These are phyloP conservation scores for Mormyrops attenuatus DNA, from an alignment of 2,797 vertebrate genomes.

Conservation along the genomic window DNA sequence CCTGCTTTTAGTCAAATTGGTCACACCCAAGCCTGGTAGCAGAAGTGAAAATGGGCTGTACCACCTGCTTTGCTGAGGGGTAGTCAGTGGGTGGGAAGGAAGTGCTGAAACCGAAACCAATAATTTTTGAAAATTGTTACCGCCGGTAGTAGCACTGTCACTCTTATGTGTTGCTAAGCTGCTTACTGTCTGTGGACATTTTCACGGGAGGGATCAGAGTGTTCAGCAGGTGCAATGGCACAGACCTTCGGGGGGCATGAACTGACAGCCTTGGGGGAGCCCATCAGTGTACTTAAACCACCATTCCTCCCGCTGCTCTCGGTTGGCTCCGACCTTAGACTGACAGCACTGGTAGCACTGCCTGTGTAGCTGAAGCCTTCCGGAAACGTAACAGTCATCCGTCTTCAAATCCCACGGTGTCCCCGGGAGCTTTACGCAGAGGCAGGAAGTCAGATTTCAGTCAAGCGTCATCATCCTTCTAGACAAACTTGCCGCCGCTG, in stretches of 20 bases:
- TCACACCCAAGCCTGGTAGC: neutral
- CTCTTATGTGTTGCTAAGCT: neutral
- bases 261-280: neutral
- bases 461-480: neutral
- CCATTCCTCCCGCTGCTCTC: neutral
- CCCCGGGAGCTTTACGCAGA: neutral
- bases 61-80: neutral
- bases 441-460: neutral
- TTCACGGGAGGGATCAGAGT: neutral
- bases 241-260: neutral
- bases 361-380: neutral
- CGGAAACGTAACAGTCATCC: neutral
- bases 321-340: neutral
- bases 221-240: neutral
- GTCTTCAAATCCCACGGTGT: neutral
- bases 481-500: neutral
- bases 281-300: neutral
- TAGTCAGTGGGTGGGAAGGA: neutral
- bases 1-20: neutral
- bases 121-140: neutral
- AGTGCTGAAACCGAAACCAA: neutral
- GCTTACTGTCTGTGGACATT: neutral
- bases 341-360: neutral
- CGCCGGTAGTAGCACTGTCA: neutral
- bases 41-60: neutral